Evolutionary conservation across 92 coral and sea anemone species (phyloP).

Genomic region (Desmophyllum pertusum): DNA sequence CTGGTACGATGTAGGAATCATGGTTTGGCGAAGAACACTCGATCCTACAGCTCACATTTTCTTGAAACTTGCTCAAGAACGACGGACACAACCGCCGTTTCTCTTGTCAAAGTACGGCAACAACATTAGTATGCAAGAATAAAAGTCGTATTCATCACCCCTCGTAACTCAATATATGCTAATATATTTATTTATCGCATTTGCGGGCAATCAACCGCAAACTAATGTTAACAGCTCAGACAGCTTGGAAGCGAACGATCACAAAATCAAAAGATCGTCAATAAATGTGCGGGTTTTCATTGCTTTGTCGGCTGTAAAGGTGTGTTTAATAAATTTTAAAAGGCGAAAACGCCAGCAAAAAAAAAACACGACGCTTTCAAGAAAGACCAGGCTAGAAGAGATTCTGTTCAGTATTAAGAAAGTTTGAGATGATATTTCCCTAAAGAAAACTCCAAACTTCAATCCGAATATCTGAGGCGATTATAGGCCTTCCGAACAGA

Average conservation of each 20-base stretch:
- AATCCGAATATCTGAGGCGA: no score
- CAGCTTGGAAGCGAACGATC: neutral
- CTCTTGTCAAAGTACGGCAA: conserved; percentile 28
- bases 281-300: neutral
- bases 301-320: neutral
- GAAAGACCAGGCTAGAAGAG: no score
- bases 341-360: neutral
- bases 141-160: conserved; percentile 16
- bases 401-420: no score
- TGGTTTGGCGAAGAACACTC: conserved; percentile 17
- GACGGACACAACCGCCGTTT: neutral
- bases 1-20: conserved; percentile 80
- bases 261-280: neutral
- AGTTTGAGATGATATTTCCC: no score
- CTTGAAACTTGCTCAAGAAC: neutral
- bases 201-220: conserved; percentile 36
- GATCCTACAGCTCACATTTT: neutral
- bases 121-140: conserved; percentile 32
- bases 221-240: neutral
- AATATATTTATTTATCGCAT: conserved; percentile 21
- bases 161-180: conserved; percentile 46
- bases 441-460: no score
- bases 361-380: no score
- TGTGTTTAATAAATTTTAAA: neutral
- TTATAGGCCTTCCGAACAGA: no score